Evolutionary conservation across 35 echinoderm and acorn worm species (phyloP).

Genomic region (Apostichopus parvimensis): DNA sequence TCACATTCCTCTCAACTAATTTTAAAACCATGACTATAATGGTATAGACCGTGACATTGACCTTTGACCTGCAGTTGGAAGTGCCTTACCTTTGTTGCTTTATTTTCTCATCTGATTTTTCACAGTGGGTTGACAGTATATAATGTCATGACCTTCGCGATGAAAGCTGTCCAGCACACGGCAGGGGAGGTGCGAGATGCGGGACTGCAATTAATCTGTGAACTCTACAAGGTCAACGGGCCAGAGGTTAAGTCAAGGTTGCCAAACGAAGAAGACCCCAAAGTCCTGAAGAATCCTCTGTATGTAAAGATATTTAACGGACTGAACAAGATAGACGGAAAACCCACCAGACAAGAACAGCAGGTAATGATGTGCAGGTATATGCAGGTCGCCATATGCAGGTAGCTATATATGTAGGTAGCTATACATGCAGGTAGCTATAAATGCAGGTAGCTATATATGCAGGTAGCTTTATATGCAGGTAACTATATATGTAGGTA

Average conservation of each 20-base stretch:
- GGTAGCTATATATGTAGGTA: too few relatives aligned
- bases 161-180: slow-evolving; percentile 76
- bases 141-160: slow-evolving; percentile 80
- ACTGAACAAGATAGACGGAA: slow-evolving; percentile 91
- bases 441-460: too few relatives aligned
- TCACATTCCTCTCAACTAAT: too few relatives aligned
- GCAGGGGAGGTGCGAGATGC: slow-evolving; percentile 81
- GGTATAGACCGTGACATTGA: too few relatives aligned
- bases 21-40: background rate
- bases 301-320: slow-evolving; percentile 86
- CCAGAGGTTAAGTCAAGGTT: slow-evolving; percentile 69
- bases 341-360: slow-evolving; percentile 85
- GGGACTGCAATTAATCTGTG: slow-evolving; percentile 79
- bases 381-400: too few relatives aligned
- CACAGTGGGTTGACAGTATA: slow-evolving; percentile 81
- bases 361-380: slow-evolving; percentile 60
- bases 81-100: too few relatives aligned
- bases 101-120: background rate
- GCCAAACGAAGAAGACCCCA: slow-evolving; percentile 81
- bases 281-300: slow-evolving; percentile 77
- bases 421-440: too few relatives aligned
- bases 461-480: too few relatives aligned
- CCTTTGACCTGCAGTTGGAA: background rate
- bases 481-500: too few relatives aligned
- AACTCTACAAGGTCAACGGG: slow-evolving; percentile 83